phyloP scores from a whole-genome alignment of 2,113 vertebrate species.

The Salminus brasiliensis region DNA sequence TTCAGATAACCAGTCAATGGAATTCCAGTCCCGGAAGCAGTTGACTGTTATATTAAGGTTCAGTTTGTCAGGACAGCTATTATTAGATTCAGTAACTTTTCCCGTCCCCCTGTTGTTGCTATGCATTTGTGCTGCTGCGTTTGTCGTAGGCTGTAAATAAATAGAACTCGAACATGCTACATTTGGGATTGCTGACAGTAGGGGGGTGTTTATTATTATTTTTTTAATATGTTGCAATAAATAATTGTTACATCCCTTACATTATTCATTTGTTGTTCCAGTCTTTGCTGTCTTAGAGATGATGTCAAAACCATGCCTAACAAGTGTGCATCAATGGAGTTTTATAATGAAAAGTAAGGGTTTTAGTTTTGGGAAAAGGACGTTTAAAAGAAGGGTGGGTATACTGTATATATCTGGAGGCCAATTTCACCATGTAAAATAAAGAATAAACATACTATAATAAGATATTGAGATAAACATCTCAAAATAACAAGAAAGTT shows the following conservation, averaged over 20 bases:
- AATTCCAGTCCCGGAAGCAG: background rate
- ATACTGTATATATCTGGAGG: no score
- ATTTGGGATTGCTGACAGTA: background rate
- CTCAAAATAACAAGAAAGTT: no score
- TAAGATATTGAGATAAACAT: no score
- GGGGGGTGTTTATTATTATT: background rate
- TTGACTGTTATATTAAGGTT: background rate
- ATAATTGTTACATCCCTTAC: background rate
- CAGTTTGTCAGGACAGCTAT: background rate
- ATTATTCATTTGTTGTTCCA: background rate
- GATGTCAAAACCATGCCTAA: no score
- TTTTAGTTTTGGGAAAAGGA: no score
- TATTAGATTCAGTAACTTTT: background rate
- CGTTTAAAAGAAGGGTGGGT: no score
- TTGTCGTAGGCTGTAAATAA: constrained; percentile 7
- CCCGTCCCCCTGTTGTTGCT: background rate
- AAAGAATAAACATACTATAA: no score
- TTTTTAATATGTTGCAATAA: constrained; percentile 29
- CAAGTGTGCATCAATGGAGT: no score
- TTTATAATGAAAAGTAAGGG: no score
- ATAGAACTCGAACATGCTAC: background rate
- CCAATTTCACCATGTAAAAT: no score
- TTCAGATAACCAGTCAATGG: background rate
- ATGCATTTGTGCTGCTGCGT: background rate
- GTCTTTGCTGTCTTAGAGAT: no score